Percentiles rank a stretch among this genome's conserved stretches.
Conservation (phyloP, 2,797 vertebrate genomes). For the Bradypus variegatus region DNA sequence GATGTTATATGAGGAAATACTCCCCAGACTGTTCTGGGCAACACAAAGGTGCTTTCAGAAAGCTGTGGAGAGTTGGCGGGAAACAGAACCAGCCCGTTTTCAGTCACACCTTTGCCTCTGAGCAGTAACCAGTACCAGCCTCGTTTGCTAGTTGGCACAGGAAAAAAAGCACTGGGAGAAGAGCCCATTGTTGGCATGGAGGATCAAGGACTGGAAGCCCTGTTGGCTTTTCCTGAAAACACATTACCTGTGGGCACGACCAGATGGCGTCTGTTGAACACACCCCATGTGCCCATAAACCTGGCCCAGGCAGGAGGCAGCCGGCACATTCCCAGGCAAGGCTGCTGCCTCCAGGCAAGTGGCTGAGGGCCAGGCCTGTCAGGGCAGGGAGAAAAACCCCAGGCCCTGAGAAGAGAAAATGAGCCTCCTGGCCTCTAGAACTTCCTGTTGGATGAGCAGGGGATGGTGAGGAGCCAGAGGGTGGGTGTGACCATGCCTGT, state of each 20-base stretch:
- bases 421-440: background rate
- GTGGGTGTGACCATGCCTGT: background rate
- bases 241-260: background rate
- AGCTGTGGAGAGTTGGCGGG: background rate
- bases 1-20: background rate
- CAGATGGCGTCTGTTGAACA: background rate
- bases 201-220: background rate
- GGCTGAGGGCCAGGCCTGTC: background rate
- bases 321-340: background rate
- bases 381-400: background rate
- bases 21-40: background rate
- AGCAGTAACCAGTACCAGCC: background rate
- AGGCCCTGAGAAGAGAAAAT: background rate
- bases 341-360: too few species aligned
- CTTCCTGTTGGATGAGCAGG: background rate
- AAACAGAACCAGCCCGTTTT: background rate
- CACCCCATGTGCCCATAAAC: accelerated
- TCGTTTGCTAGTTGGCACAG: background rate
- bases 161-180: background rate
- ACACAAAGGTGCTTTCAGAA: background rate
- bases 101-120: constrained; percentile 1
- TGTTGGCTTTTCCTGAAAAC: background rate
- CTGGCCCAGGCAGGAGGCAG: background rate
- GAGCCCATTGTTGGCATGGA: background rate
- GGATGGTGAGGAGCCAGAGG: background rate